phyloP scores from a whole-genome alignment of 2,797 vertebrate species.

The Scolopax rusticola region DNA sequence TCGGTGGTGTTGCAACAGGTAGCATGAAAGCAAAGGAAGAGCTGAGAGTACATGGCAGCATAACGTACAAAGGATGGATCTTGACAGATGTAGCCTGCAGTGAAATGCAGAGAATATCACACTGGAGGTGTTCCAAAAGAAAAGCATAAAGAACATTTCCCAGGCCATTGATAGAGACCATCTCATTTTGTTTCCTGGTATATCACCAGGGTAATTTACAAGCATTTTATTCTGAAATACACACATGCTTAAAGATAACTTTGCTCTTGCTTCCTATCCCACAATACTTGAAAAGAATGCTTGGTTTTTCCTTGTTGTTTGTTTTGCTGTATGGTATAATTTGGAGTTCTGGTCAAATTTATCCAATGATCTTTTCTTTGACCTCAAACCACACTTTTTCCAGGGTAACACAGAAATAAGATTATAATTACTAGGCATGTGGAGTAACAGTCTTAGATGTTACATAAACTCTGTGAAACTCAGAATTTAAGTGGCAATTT shows the following conservation, averaged over 20 bases:
- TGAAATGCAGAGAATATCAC: background rate
- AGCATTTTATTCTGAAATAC: slow-evolving; percentile 6
- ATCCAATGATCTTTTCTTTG: slow-evolving; percentile 24
- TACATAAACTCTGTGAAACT: background rate
- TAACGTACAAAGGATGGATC: slow-evolving; percentile 93
- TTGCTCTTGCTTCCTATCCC: background rate
- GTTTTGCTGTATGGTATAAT: slow-evolving; percentile 30
- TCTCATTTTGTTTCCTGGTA: background rate
- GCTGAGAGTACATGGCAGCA: slow-evolving; percentile 94
- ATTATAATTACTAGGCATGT: background rate
- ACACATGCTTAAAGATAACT: background rate
- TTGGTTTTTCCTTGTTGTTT: slow-evolving; percentile 9
- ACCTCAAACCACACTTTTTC: background rate
- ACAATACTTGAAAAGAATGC: background rate
- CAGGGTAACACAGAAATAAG: background rate
- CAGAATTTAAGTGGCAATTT: background rate
- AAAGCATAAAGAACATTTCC: background rate
- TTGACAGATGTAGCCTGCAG: slow-evolving; percentile 87
- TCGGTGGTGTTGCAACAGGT: slow-evolving; percentile 95
- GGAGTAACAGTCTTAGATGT: background rate
- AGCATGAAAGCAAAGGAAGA: slow-evolving; percentile 98
- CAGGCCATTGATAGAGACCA: background rate
- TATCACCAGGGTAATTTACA: background rate
- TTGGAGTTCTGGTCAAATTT: slow-evolving; percentile 44
- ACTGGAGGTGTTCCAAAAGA: background rate